Evolutionary conservation across 2,113 vertebrate species (phyloP), one percentile per base, ranked within the genome.

Genomic region (Triplophysa siluroides): DNA sequence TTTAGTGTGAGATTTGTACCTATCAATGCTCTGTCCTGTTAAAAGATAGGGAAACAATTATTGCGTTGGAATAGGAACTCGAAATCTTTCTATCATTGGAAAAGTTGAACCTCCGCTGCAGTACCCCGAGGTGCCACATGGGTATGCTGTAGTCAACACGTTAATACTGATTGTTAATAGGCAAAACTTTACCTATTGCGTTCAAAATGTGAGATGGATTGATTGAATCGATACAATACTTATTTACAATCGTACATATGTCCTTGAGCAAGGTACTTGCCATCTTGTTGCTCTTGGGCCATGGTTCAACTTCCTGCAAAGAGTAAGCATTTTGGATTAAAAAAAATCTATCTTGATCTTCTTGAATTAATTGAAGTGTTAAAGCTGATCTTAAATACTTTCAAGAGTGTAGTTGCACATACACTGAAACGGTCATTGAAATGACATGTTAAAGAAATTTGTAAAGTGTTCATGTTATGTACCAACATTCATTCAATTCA

Each of bases 1-100:
- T 38, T 38, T 38, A 38, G 33, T 83, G 72, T 80, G 73, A 76
- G 50, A 79, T 72, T 82, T 86, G 80, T 90, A 80, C 85, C 85
- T 89, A 78, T 87, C 78, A 83, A 54, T 86, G 76, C 60, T 85
- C 85, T 75, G 84, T 47, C 81, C 83, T 77, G 71, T 43, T 84
- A 79, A 75, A 62, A 80, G 47, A 69, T 66, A 83, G 64, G 78
- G 67, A 2, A 38, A 41, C 21, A 73, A 77, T 66, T 29, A 21
- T 65, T 33, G 26, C 41, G 69, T 47, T 54, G 23, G 7, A 62
- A 24, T 61, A 12, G 1, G 56, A 61, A 61, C 41, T n/a, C 38
- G 14, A 38, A 38, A 38, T 38, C 33, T 38, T 6, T 38, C 33
- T 38, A 0, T 7, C 5, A 38, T 38, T 38, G 33, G 33, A n/a